These are phyloP conservation scores for Diplodus puntazzo DNA, from an alignment of 2,797 vertebrate genomes.

Conservation along the genomic window DNA sequence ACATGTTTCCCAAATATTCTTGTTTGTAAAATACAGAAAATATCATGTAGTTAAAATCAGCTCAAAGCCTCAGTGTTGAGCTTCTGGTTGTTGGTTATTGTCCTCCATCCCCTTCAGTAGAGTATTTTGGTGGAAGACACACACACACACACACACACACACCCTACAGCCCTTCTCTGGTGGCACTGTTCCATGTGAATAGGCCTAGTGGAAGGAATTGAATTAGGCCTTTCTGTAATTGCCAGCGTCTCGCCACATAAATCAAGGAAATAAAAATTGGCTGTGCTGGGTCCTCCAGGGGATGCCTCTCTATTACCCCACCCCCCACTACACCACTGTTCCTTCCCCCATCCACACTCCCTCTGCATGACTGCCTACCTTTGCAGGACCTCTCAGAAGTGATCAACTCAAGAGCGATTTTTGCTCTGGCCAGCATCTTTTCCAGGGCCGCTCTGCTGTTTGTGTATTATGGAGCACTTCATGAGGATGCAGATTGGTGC, in stretches of 20 bases:
- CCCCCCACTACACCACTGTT: not conserved
- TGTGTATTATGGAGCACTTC: conserved; percentile 62
- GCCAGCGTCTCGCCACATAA: conserved; percentile 80
- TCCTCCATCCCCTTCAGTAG: not conserved
- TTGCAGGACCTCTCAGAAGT: conserved; percentile 76
- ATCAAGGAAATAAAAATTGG: conserved; percentile 86
- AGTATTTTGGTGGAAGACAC: not conserved
- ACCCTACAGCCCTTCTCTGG: conserved; percentile 23
- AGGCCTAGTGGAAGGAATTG: conserved; percentile 74
- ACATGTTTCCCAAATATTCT: too few relatives aligned
- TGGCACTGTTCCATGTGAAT: conserved; percentile 65
- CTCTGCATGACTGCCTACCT: conserved; percentile 63
- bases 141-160: conserved; percentile 7
- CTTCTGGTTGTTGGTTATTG: not conserved
- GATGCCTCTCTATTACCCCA: conserved; percentile 60
- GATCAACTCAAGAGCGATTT: conserved; percentile 75
- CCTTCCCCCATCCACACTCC: not conserved
- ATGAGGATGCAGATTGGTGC: conserved; percentile 49
- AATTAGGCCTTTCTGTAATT: conserved; percentile 82
- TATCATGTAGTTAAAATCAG: not conserved
- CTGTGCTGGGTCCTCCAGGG: conserved; percentile 70
- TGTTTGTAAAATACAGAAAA: too few relatives aligned
- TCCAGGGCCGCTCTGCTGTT: conserved; percentile 38
- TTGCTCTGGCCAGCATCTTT: conserved; percentile 59
- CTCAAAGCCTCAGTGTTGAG: too few relatives aligned